Evolutionary conservation across 2,113 vertebrate genomes (phyloP).

Genomic region (Edolisoma coerulescens): DNA sequence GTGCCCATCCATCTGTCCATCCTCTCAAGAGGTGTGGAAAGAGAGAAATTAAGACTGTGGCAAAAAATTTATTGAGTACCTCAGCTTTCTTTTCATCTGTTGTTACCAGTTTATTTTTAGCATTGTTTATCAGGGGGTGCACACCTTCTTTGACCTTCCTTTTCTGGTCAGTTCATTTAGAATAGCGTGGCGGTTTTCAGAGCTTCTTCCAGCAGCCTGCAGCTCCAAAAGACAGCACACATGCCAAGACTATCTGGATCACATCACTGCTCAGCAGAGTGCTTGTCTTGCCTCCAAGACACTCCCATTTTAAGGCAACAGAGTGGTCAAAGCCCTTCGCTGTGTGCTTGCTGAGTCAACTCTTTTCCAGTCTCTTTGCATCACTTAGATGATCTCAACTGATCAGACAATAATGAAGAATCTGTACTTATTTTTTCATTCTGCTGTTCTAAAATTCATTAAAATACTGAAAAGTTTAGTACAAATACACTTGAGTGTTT

Average conservation of each 20-base stretch:
- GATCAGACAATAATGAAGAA: neutral
- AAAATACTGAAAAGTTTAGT: neutral
- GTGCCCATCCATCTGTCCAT: neutral
- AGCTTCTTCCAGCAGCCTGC: neutral
- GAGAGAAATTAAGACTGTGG: neutral
- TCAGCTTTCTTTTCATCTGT: neutral
- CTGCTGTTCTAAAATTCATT: neutral
- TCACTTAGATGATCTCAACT: neutral
- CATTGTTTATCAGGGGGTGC: neutral
- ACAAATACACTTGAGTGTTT: neutral
- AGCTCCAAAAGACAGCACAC: neutral
- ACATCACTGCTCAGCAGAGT: neutral
- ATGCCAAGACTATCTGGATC: neutral
- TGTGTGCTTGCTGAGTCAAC: neutral
- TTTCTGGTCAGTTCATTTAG: neutral
- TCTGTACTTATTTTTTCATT: neutral
- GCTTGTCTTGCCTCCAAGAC: neutral
- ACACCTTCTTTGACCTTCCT: neutral
- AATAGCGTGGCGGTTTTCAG: neutral
- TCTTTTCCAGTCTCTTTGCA: neutral
- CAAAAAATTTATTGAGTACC: neutral
- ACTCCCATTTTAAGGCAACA: neutral
- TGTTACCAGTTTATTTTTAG: neutral
- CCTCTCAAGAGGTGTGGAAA: neutral
- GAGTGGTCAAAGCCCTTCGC: neutral